Evolutionary conservation across 2,797 vertebrate genomes (phyloP), one percentile per base, ranked within the genome.

Genomic region (Geotrypetes seraphini): DNA sequence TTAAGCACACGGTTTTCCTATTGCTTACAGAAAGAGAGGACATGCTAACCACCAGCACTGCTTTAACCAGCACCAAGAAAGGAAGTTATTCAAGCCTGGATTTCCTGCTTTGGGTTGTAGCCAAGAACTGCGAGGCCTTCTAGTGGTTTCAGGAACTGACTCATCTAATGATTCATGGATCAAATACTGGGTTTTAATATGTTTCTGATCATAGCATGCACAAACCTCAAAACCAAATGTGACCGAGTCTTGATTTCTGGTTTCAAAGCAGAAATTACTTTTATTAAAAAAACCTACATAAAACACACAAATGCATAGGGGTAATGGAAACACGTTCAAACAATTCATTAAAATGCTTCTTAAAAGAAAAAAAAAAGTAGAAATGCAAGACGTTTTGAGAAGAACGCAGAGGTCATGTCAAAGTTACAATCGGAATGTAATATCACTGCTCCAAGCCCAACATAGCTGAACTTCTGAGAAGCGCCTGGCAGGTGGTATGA

Each of bases 81-180:
- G 93, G 90, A 96, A 97, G 91, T 90, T 85, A 88, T 93, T 90
- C 83, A 89, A 89, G 86, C 80, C 59, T 85, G 85, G 88, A 92
- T 91, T 92, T 97, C 92, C 91, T 94, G 87, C 80, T 86, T 83
- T 86, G 76, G 79, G 75, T 78, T 73, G 74, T 67, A 81, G 90
- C 86, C 87, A 89, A 89, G 79, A 90, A 85, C 81, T 85, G n/a
- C 69, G 60, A 86, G 86, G 79, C 83, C 84, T 88, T 87, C 82
- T 84, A 88, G 87, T 83, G 85, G 89, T 91, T 92, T 90, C 84
- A 89, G 85, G 89, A 92, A 90, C 84, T 90, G 90, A 96, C 75
- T 94, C 91, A 90, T 89, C 65, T 77, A 83, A 83, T 91, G 86
- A 95, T 87, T 93, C 83, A 89, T 74, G 81, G 74, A 79, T 79